phyloP scores from a whole-genome alignment of 2,797 vertebrate species.

The Micrastur ruficollis region DNA sequence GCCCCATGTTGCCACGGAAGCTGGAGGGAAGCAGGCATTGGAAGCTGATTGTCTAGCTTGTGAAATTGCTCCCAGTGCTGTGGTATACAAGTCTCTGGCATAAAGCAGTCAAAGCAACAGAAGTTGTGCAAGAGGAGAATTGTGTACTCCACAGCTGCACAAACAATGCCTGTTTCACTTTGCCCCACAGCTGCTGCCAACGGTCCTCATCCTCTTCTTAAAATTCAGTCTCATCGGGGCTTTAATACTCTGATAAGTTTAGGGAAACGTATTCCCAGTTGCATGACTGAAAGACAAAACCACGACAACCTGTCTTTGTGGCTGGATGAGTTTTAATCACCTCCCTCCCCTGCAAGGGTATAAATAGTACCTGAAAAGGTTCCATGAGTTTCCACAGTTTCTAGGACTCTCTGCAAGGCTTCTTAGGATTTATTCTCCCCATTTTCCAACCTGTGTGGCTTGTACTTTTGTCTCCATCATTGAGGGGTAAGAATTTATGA shows the following conservation, averaged over 20 bases:
- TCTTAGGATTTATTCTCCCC: background rate
- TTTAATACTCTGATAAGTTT: background rate
- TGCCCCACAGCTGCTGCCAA: background rate
- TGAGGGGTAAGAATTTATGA: background rate
- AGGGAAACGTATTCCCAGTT: background rate
- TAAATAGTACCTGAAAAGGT: background rate
- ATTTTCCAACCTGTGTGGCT: background rate
- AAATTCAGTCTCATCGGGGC: background rate
- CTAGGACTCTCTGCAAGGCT: background rate
- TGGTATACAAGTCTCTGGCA: background rate
- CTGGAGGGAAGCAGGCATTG: background rate
- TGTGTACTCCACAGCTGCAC: background rate
- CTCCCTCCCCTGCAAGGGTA: background rate
- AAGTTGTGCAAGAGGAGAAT: background rate
- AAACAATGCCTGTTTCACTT: background rate
- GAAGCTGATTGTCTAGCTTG: background rate
- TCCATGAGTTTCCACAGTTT: background rate
- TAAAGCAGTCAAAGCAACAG: background rate
- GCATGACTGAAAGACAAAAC: background rate
- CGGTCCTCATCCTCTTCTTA: background rate
- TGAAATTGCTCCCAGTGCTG: background rate
- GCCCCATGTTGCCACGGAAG: background rate
- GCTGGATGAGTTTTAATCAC: background rate
- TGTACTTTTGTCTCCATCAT: background rate
- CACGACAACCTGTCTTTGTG: background rate